phyloP scores from a whole-genome alignment of 1,140 invertebrate species.

The Drosophila pruinosa region DNA sequence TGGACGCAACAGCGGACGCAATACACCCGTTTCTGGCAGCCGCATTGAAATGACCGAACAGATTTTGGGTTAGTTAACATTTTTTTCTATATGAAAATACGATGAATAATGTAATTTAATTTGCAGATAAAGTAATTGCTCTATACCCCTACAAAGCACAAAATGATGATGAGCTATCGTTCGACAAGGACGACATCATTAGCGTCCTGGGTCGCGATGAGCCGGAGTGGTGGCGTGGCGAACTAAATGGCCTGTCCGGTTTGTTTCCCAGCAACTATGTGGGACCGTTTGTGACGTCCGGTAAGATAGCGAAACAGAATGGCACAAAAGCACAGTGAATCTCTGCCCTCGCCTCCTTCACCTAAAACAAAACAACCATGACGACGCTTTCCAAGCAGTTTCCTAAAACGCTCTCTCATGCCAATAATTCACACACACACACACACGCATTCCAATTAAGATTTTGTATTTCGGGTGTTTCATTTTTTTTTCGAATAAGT shows the following conservation, averaged over 20 bases:
- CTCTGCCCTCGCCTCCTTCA: conserved; percentile 21
- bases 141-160: conserved; percentile 96
- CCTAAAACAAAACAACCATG: conserved; percentile 31
- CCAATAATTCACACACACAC: background rate
- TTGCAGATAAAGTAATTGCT: conserved; percentile 94
- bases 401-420: conserved; percentile 30
- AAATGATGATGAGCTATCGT: conserved; percentile 96
- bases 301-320: conserved; percentile 75
- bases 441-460: conserved; percentile 37
- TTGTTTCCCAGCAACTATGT: conserved; percentile 97
- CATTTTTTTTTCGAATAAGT: conserved; percentile 56
- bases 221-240: conserved; percentile 97
- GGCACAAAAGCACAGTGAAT: conserved; percentile 66
- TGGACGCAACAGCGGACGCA: conserved; percentile 87
- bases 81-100: background rate
- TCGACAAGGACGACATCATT: conserved; percentile 97
- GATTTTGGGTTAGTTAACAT: conserved; percentile 82
- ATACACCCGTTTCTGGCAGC: conserved; percentile 86
- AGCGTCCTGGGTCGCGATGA: conserved; percentile 95
- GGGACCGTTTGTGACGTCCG: conserved; percentile 82
- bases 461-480: conserved; percentile 12
- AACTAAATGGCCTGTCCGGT: conserved; percentile 92
- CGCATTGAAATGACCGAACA: conserved; percentile 84
- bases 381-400: conserved; percentile 40
- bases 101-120: conserved; percentile 1